Evolutionary conservation across 2,888 invertebrate species (phyloP).

Genomic region (Eutolmus rufibarbis): DNA sequence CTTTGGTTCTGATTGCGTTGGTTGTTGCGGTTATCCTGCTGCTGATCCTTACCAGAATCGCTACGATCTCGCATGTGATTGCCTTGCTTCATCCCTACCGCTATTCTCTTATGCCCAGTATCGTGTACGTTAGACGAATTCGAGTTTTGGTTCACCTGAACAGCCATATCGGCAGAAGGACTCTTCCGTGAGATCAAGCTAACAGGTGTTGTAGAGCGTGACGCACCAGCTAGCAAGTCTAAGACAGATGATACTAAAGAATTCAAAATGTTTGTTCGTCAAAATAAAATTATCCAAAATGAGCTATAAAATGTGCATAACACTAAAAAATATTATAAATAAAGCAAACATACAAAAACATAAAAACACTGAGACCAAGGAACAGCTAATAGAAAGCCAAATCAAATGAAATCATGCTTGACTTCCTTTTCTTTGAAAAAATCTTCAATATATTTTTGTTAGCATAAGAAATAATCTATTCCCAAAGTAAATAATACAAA

Average conservation of each 20-base stretch:
- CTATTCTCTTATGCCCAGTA: slow-evolving; percentile 50
- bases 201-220: slow-evolving; percentile 83
- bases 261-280: slow-evolving; percentile 22
- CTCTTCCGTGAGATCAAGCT: slow-evolving; percentile 79
- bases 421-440: neutral
- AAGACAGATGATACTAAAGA: slow-evolving; percentile 55
- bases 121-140: slow-evolving; percentile 50
- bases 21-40: slow-evolving; percentile 58
- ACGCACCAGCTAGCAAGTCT: slow-evolving; percentile 66
- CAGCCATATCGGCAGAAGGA: slow-evolving; percentile 84
- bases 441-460: neutral
- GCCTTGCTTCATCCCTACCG: slow-evolving; percentile 55
- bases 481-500: neutral
- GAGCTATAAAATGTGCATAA: neutral
- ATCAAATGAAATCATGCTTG: neutral
- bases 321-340: neutral
- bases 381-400: neutral
- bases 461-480: neutral
- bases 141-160: slow-evolving; percentile 68
- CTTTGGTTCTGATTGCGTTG: slow-evolving; percentile 58
- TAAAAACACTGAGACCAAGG: neutral
- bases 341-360: slow-evolving; percentile 5
- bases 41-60: slow-evolving; percentile 60
- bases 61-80: slow-evolving; percentile 57
- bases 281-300: slow-evolving; percentile 5